Percentiles rank a stretch among this genome's conserved stretches.
Evolutionary conservation across 1,140 invertebrate species (phyloP).

Genomic region (Triops longicaudatus): DNA sequence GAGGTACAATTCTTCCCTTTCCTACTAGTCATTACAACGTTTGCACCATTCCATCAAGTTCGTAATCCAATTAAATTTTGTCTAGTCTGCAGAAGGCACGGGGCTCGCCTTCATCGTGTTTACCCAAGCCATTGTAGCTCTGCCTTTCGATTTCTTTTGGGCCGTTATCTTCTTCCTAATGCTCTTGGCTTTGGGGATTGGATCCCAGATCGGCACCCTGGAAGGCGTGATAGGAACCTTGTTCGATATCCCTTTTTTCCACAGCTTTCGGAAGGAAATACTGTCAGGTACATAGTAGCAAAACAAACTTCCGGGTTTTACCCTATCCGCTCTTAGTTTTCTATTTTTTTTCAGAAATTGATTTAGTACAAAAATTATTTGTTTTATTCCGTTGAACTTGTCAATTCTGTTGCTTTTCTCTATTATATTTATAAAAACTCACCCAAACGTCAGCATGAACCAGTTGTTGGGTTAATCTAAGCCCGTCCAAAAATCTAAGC

Average conservation of each 20-base stretch:
- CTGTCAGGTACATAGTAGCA: slow-evolving; percentile 56
- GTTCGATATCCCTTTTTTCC: slow-evolving; percentile 84
- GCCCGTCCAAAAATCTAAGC: no score
- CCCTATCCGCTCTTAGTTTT: no score
- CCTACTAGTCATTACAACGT: background rate
- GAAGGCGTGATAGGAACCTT: slow-evolving; percentile 89
- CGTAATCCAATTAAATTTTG: slow-evolving; percentile 30
- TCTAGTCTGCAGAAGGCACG: slow-evolving; percentile 81
- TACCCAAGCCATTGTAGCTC: slow-evolving; percentile 80
- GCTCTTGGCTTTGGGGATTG: slow-evolving; percentile 77
- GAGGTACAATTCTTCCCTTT: slow-evolving; percentile 20
- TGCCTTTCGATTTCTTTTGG: slow-evolving; percentile 85
- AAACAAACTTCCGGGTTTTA: no score
- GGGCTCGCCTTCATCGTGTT: slow-evolving; percentile 86
- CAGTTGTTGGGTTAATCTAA: no score
- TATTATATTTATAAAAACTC: no score
- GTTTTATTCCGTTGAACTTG: no score
- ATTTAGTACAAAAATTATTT: no score
- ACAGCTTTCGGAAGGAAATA: slow-evolving; percentile 74
- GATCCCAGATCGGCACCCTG: slow-evolving; percentile 83
- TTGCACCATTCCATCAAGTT: background rate
- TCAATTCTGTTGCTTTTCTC: no score
- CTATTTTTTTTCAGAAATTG: no score
- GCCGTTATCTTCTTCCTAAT: slow-evolving; percentile 87
- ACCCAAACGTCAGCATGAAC: no score